phyloP scores from a whole-genome alignment of 1,140 invertebrate species.

The Cyrtorhinus lividipennis region DNA sequence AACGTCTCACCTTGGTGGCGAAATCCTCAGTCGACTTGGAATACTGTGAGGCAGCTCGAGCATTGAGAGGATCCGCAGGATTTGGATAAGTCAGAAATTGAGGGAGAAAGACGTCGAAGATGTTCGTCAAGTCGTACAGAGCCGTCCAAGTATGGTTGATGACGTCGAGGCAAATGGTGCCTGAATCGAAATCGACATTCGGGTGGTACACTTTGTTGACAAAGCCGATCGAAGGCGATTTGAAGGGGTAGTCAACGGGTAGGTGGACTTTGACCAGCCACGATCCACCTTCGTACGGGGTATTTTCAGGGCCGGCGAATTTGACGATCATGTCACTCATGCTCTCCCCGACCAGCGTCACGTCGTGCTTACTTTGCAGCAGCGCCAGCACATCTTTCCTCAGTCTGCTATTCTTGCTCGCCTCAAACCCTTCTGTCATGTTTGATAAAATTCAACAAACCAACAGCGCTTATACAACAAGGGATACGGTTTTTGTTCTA shows the following conservation, averaged over 20 bases:
- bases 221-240: slow-evolving; percentile 98
- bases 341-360: slow-evolving; percentile 92
- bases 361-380: slow-evolving; percentile 99
- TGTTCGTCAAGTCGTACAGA: slow-evolving; percentile 93
- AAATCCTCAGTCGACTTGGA: slow-evolving; percentile 99
- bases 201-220: slow-evolving; percentile 99
- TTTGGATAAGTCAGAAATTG: slow-evolving; percentile 98
- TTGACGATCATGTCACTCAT: slow-evolving; percentile 99
- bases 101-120: slow-evolving; percentile 98
- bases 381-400: slow-evolving; percentile 99
- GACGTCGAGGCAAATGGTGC: slow-evolving; percentile 98
- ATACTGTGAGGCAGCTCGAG: slow-evolving; percentile 97
- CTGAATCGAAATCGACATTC: slow-evolving; percentile 99
- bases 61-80: slow-evolving; percentile 96
- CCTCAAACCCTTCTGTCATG: no score
- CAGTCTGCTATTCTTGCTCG: slow-evolving; percentile 70
- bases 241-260: slow-evolving; percentile 99
- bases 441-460: no score
- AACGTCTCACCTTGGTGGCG: slow-evolving; percentile 96
- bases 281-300: slow-evolving; percentile 97
- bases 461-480: no score
- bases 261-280: slow-evolving; percentile 99
- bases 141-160: slow-evolving; percentile 93
- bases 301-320: slow-evolving; percentile 89
- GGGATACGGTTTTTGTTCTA: no score